phyloP scores from a whole-genome alignment of 2,113 vertebrate genomes.

The Tragelaphus strepsiceros region DNA sequence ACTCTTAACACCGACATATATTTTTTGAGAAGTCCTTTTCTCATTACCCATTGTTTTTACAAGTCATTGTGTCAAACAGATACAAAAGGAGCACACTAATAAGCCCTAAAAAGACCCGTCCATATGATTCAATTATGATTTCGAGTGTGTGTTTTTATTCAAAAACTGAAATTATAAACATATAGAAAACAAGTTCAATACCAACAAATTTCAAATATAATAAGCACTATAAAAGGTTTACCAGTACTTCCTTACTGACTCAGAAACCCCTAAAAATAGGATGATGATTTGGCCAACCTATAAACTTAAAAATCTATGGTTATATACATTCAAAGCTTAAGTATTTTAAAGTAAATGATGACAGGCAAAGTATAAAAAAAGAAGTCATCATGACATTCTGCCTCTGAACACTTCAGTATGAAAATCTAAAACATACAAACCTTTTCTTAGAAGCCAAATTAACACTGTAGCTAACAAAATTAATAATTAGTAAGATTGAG shows the following conservation, averaged over 20 bases:
- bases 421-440: background rate
- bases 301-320: background rate
- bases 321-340: background rate
- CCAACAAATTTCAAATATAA: background rate
- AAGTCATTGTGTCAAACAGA: background rate
- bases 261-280: background rate
- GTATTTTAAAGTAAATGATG: background rate
- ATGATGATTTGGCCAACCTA: background rate
- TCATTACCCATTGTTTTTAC: background rate
- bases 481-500: background rate
- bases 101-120: background rate
- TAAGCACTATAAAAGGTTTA: background rate
- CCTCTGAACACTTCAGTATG: background rate
- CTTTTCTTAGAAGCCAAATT: background rate
- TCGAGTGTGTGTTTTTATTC: background rate
- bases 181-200: background rate
- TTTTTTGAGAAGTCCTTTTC: background rate
- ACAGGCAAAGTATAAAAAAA: background rate
- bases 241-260: background rate
- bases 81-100: background rate
- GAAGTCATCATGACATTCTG: background rate
- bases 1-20: background rate
- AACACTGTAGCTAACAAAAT: background rate
- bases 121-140: background rate
- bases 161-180: background rate